Evolutionary conservation across 2,888 invertebrate genomes (phyloP).

Genomic region (Hirtodrosophila alboralis): DNA sequence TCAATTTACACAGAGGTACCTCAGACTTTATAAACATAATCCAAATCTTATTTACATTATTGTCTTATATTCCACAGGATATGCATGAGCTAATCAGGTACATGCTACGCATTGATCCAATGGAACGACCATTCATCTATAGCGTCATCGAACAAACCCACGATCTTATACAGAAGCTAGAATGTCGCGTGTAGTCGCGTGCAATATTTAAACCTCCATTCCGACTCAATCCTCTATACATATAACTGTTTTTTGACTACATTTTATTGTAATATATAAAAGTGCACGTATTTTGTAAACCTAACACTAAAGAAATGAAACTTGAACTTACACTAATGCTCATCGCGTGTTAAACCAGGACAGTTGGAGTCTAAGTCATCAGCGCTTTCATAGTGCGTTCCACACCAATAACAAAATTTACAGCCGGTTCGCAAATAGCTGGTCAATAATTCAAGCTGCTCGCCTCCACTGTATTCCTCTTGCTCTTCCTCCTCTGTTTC

Average conservation of each 20-base stretch:
- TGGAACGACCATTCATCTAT: constrained; percentile 91
- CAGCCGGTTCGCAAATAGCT: constrained; percentile 89
- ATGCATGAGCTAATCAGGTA: constrained; percentile 88
- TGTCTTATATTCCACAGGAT: constrained; percentile 84
- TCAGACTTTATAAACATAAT: background rate
- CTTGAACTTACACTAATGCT: constrained; percentile 84
- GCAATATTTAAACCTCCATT: constrained; percentile 18
- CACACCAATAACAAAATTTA: constrained; percentile 92
- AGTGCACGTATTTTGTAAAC: constrained; percentile 59
- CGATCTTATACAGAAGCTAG: constrained; percentile 86
- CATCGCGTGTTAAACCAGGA: constrained; percentile 87
- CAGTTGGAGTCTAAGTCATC: constrained; percentile 87
- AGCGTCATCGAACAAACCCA: constrained; percentile 88
- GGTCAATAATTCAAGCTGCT: constrained; percentile 87
- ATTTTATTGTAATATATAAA: constrained; percentile 69
- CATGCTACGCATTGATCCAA: constrained; percentile 90
- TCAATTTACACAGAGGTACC: constrained; percentile 86
- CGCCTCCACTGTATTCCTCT: constrained; percentile 81
- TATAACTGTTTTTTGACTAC: constrained; percentile 65
- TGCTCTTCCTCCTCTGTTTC: constrained; percentile 66
- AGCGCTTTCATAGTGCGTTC: constrained; percentile 87
- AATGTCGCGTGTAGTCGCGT: constrained; percentile 85
- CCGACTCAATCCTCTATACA: constrained; percentile 30
- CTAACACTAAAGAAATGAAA: constrained; percentile 23
- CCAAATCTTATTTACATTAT: no score